Evolutionary conservation across 2,113 vertebrate genomes (phyloP), one percentile per base, ranked within the genome.

Genomic region (Cisticola juncidis): DNA sequence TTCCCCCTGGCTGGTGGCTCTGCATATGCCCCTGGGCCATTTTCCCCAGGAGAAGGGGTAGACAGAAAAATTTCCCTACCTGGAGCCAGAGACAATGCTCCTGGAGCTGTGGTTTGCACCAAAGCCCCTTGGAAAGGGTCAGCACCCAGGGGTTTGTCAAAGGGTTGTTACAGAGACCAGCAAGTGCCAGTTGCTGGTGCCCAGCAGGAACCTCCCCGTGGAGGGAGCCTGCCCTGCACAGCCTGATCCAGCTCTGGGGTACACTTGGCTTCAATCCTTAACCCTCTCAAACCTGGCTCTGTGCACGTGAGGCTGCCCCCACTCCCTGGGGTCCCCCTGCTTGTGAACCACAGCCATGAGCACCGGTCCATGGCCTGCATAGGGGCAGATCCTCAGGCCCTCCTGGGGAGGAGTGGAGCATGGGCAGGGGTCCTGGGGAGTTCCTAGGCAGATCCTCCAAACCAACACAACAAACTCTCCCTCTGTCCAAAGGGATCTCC

Each of bases 1-100:
- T 21, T 64, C 44, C 24, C 57, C 38, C 50, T 0, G 0, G 23
- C 51, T 81, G 9, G 25, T 9, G 3, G 22, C 61, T 44, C 72
- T 50, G 42, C 2, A 1, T 5, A 0, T 69, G 70, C 22, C 42
- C 50, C 8, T 8, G 19, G 53, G 42, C 74, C 33, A 26, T 7
- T 38, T 88, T 87, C 42, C 45, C 0, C 2, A 61, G 61, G 45
- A 18, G 53, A 47, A 66, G 40, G 29, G 28, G 31, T 24, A 82
- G 35, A 81, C 3, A 3, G 42, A 24, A 48, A 50, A 61, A 29
- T 13, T 28, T 6, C 1, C 33, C 33, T 12, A 1, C 24, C 3
- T n/a, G 33, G 33, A 40, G 44, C 9, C 0, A 2, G 58, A 58
- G 18, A 21, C 40, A 40, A 17, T 1, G 22, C 29, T 81, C 16